Percentiles rank a stretch among this genome's conserved stretches.
These are phyloP conservation scores for Gadopsis marmoratus DNA, from an alignment of 2,797 vertebrate genomes.

Conservation along the genomic window DNA sequence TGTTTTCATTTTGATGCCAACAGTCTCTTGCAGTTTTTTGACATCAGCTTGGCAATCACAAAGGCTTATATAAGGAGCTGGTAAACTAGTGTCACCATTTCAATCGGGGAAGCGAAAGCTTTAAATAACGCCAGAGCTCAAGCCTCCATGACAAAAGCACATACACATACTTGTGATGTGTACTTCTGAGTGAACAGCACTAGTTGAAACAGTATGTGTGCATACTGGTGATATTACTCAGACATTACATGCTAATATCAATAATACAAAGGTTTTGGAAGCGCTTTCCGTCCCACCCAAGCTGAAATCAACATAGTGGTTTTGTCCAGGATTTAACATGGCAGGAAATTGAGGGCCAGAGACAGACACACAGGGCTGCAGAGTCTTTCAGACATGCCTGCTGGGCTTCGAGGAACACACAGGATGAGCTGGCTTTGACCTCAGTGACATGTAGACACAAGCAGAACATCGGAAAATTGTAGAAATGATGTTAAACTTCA, in stretches of 20 bases:
- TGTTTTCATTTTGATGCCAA: conserved; percentile 62
- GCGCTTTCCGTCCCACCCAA: conserved; percentile 51
- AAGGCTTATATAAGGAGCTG: conserved; percentile 31
- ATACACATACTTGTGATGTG: neutral
- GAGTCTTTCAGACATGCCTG: conserved; percentile 66
- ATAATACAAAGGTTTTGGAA: conserved; percentile 42
- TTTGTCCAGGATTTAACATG: conserved; percentile 61
- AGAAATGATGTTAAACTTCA: neutral
- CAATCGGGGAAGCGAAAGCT: conserved; percentile 23
- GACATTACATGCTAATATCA: conserved; percentile 35
- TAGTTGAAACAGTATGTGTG: neutral
- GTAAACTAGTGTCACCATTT: conserved; percentile 36
- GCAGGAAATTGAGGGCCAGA: conserved; percentile 72
- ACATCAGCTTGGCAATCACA: conserved; percentile 47
- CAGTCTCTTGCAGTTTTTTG: conserved; percentile 47
- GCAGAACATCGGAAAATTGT: conserved; percentile 17
- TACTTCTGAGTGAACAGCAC: neutral
- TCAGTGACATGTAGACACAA: conserved; percentile 43
- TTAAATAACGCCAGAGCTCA: conserved; percentile 26
- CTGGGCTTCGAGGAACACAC: conserved; percentile 50
- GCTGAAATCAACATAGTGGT: conserved; percentile 50
- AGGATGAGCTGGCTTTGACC: conserved; percentile 55
- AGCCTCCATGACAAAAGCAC: conserved; percentile 25
- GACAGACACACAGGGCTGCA: conserved; percentile 53
- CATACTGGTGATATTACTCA: conserved; percentile 28